Base-by-base conservation (phyloP, 2,888 invertebrate genomes). In the Tortrix viridana region DNA sequence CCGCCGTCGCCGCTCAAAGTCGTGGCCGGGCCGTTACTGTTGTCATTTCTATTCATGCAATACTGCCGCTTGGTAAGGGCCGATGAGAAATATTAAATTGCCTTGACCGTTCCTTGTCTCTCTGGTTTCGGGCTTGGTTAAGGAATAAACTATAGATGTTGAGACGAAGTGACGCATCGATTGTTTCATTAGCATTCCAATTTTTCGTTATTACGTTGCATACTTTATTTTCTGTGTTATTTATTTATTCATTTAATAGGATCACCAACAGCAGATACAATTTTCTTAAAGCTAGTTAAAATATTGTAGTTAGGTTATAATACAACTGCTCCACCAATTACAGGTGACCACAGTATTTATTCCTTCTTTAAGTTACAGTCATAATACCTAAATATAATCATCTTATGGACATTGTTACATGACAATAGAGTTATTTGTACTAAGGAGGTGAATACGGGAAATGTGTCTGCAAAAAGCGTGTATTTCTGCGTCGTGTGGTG, bases 401-500 rank as follows among this genome's bases (percentile, higher is more conserved):
- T 38, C 9, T 41, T 53, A 47, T 32, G 19, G 18, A 26, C 5
- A 41, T 23, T 22, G 38, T 62, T 62, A 62, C 62, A 52, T 62
- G 50, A 38, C 41, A 56, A 50, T 60, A 37, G 54, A 37, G 22
- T 57, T 46, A 41, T 32, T 32, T 32, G 3, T 20, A 19, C 2
- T 22, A 46, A 67, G 26, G 57, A 22, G 55, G 14, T 55, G 55
- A 66, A 50, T 62, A 60, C 68, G 74, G 75, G 77, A 79, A 74
- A 72, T 60, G 58, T 50, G 64, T 20, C 65, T 44, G 59, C 69
- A 86, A 85, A 85, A 86, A 83, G 78, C 79, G 84, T 82, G 73
- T 79, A 78, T 32, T 32, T 77, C 75, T 72, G 72, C 69, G 71
- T 71, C 75, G 77, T 82, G 81, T 79, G 82, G 77, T 82, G 81